Evolutionary conservation across 2,888 invertebrate species (phyloP).

Genomic region (Subacronicta megacephala): DNA sequence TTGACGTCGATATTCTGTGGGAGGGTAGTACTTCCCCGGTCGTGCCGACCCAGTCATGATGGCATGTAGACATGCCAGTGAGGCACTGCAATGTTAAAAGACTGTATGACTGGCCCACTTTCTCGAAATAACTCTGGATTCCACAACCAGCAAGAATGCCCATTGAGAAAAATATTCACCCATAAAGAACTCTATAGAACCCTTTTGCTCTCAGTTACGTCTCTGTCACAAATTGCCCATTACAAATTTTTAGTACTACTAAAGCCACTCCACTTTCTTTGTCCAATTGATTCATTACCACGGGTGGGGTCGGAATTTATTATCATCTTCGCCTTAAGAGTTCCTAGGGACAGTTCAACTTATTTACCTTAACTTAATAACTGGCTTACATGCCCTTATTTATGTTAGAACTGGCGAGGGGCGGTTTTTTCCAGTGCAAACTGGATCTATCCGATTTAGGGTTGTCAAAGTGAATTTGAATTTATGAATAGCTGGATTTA

Average conservation of each 20-base stretch:
- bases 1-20: too few species aligned
- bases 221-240: constrained; percentile 46
- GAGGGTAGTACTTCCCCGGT: too few species aligned
- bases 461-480: constrained; percentile 56
- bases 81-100: too few species aligned
- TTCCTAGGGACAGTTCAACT: constrained; percentile 60
- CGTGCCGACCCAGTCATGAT: too few species aligned
- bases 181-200: constrained; percentile 24
- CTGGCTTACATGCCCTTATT: constrained; percentile 66
- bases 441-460: constrained; percentile 56
- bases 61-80: too few species aligned
- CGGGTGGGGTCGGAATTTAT: constrained; percentile 52
- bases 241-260: constrained; percentile 39
- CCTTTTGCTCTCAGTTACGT: constrained; percentile 34
- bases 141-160: neutral
- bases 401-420: constrained; percentile 57
- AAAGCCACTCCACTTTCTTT: constrained; percentile 40
- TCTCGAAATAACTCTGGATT: neutral
- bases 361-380: constrained; percentile 73
- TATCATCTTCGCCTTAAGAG: constrained; percentile 53
- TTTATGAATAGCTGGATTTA: constrained; percentile 52
- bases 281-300: constrained; percentile 57
- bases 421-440: constrained; percentile 57
- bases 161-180: neutral
- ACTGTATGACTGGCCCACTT: too few species aligned